Conservation (phyloP, 2,888 invertebrate species). For the Eudemis profundana region DNA sequence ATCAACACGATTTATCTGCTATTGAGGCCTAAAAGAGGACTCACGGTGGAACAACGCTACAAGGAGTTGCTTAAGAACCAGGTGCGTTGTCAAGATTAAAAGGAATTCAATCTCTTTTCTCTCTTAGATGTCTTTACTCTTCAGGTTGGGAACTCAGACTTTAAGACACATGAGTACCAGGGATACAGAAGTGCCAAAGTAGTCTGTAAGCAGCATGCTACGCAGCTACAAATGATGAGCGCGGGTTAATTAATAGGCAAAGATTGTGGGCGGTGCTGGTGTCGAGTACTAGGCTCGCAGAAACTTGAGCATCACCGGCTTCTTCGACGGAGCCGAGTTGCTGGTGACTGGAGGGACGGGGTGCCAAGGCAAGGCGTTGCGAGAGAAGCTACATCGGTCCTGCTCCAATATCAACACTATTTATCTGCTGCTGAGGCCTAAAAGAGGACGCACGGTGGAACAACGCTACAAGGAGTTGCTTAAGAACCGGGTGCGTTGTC, state of each 20-base stretch:
- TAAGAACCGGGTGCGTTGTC: constrained; percentile 87
- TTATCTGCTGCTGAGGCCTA: constrained; percentile 92
- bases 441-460: constrained; percentile 88
- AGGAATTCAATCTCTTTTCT: too few relatives aligned
- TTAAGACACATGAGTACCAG: too few relatives aligned
- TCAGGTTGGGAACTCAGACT: too few relatives aligned
- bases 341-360: constrained; percentile 90
- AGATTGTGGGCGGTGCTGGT: too few relatives aligned
- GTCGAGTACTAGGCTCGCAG: too few relatives aligned
- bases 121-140: too few relatives aligned
- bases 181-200: too few relatives aligned
- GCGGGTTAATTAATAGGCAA: too few relatives aligned
- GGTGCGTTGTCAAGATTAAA: too few relatives aligned
- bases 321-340: constrained; percentile 82
- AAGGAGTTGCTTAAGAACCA: constrained; percentile 91
- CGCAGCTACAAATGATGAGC: too few relatives aligned
- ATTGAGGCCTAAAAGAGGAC: constrained; percentile 90
- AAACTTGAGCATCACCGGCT: constrained; percentile 75
- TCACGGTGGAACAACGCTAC: constrained; percentile 88
- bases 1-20: constrained; percentile 92
- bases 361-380: constrained; percentile 94
- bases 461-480: constrained; percentile 90
- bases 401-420: constrained; percentile 92
- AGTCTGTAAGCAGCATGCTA: too few relatives aligned
- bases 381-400: constrained; percentile 95